A percentile compares a stretch with the other conserved stretches of the same genome.
phyloP scores from a whole-genome alignment of 2,113 vertebrate genomes.

The Xenopus borealis region DNA sequence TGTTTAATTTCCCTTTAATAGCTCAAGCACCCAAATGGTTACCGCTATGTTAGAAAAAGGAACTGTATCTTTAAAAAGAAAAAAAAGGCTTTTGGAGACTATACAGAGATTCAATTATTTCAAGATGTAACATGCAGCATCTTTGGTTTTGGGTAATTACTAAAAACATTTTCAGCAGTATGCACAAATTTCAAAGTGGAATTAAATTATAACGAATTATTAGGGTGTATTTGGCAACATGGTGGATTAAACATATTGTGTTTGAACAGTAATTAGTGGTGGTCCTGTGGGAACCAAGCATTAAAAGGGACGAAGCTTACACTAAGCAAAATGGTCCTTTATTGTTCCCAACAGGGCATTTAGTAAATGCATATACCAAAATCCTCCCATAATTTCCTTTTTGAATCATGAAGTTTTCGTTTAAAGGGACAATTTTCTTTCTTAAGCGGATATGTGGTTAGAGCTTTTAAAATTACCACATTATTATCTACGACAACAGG shows the following conservation, averaged over 20 bases:
- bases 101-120: slow-evolving; percentile 31
- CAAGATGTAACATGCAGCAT: slow-evolving; percentile 20
- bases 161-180: slow-evolving; percentile 17
- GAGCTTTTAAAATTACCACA: neutral
- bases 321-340: slow-evolving; percentile 57
- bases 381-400: slow-evolving; percentile 53
- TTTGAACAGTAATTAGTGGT: slow-evolving; percentile 59
- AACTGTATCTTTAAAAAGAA: neutral
- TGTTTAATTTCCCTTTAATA: no score
- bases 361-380: slow-evolving; percentile 55
- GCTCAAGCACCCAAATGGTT: no score
- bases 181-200: slow-evolving; percentile 10
- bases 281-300: slow-evolving; percentile 55
- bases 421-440: slow-evolving; percentile 10
- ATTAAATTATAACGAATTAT: slow-evolving; percentile 40
- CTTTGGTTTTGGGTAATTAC: slow-evolving; percentile 28
- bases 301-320: slow-evolving; percentile 59
- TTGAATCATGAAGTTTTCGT: slow-evolving; percentile 30
- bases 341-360: slow-evolving; percentile 60
- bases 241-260: slow-evolving; percentile 52
- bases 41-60: no score
- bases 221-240: slow-evolving; percentile 58
- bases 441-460: neutral
- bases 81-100: slow-evolving; percentile 22
- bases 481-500: neutral